Evolutionary conservation across 1,140 invertebrate species (phyloP), one percentile per base, ranked within the genome.

Genomic region (Penaeus chinensis): DNA sequence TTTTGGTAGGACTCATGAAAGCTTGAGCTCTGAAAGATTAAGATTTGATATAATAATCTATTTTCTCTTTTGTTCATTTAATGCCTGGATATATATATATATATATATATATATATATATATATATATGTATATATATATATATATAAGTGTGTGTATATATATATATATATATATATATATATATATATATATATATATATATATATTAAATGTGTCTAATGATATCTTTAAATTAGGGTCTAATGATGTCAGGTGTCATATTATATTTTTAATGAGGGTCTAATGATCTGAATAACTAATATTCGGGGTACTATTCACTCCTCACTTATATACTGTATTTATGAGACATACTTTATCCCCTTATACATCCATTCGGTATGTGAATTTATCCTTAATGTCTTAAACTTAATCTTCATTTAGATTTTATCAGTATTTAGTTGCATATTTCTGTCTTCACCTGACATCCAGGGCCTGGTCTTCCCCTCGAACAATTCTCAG

Each of bases 391-490:
- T 37, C 32, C 13, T 8, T n/a, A n/a, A n/a, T n/a, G 13, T 32
- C 32, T 8, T 71, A 47, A 47, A 7, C 11, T 47, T 1, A 47
- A 47, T 13, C 47, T 47, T 47, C 7, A 47, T 47, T 47, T 47
- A 47, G 47, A 13, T 47, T 47, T 47, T 4, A 47, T 32, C 47
- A 10, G 47, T 54, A 22, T 42, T 7, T 42, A 8, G 37, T 42
- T 42, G 37, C 37, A 54, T 16, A 10, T 54, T 16, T 11, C 69
- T 16, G 1, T 18, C 10, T 78, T 88, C 80, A 88, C 86, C 80
- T 62, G 13, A 54, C 80, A 37, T 88, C 87, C 71, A 83, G 87
- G 37, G 32, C 62, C 18, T 62, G 65, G 63, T 84, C 82, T 37
- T 84, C 87, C 20, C 87, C 71, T 47, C 76, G 42, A 37, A 78